A percentile compares a stretch with the other conserved stretches of the same genome.
These are phyloP conservation scores for Agelastica alni DNA, from an alignment of 2,888 invertebrate genomes.

Conservation along the genomic window DNA sequence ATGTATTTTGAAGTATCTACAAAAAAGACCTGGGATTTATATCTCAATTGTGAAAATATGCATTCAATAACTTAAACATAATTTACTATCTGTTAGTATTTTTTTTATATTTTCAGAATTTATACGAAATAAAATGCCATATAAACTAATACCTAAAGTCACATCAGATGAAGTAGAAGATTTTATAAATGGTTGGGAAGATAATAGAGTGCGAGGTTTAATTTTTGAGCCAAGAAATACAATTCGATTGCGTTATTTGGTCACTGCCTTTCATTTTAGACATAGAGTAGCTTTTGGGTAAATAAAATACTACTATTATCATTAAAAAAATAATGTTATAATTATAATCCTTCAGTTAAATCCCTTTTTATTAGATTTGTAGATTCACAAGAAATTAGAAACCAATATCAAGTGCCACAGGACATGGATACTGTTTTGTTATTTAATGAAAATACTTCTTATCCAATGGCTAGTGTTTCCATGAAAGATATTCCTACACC, in stretches of 20 bases:
- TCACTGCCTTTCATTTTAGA: slow-evolving; percentile 85
- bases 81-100: not conserved
- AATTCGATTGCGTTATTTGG: slow-evolving; percentile 82
- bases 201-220: slow-evolving; percentile 88
- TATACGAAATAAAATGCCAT: slow-evolving; percentile 84
- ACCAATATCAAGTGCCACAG: slow-evolving; percentile 72
- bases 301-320: slow-evolving; percentile 41
- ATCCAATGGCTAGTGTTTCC: slow-evolving; percentile 83
- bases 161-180: slow-evolving; percentile 70
- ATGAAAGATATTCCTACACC: slow-evolving; percentile 89
- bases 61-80: not conserved
- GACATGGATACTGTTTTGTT: slow-evolving; percentile 81
- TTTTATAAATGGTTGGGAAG: slow-evolving; percentile 87
- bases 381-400: slow-evolving; percentile 67
- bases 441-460: slow-evolving; percentile 83
- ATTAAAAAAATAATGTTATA: not conserved
- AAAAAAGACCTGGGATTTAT: no score
- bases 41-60: not conserved
- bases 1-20: no score
- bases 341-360: not conserved
- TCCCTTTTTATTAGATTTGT: slow-evolving; percentile 65
- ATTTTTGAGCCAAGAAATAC: slow-evolving; percentile 80
- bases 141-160: slow-evolving; percentile 73
- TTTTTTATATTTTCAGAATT: slow-evolving; percentile 66
- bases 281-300: slow-evolving; percentile 88